These are phyloP conservation scores for Polymixis flavicincta DNA, from an alignment of 2,888 invertebrate species.

Conservation along the genomic window DNA sequence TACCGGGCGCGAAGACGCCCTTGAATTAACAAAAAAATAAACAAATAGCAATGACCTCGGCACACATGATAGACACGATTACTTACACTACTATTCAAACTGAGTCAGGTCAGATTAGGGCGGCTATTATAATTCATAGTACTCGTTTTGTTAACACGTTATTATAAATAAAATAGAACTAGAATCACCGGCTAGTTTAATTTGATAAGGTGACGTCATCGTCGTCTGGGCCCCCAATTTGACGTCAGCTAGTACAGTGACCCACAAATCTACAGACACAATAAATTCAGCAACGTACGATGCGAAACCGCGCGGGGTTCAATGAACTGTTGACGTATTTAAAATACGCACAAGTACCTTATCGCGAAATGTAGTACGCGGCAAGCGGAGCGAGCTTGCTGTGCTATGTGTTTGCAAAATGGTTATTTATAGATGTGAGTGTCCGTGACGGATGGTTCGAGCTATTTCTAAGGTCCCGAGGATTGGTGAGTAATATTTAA, in stretches of 20 bases:
- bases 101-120: constrained; percentile 87
- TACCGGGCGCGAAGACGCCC: constrained; percentile 76
- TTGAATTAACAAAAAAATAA: constrained; percentile 88
- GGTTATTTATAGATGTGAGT: constrained; percentile 86
- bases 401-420: constrained; percentile 86
- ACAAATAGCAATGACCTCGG: constrained; percentile 89
- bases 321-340: constrained; percentile 90
- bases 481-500: constrained; percentile 75
- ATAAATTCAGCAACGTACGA: constrained; percentile 88
- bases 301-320: constrained; percentile 87
- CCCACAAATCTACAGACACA: constrained; percentile 91
- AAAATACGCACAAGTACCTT: constrained; percentile 89
- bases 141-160: constrained; percentile 83
- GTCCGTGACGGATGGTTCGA: constrained; percentile 85
- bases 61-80: constrained; percentile 84
- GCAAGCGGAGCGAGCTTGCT: constrained; percentile 81
- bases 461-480: constrained; percentile 82
- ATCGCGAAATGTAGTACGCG: constrained; percentile 88
- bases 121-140: constrained; percentile 83
- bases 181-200: constrained; percentile 85
- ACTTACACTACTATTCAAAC: constrained; percentile 79
- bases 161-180: constrained; percentile 83
- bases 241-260: constrained; percentile 88
- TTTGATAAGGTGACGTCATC: constrained; percentile 86
- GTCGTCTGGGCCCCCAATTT: constrained; percentile 85